These are phyloP conservation scores for Ammodytes marinus DNA, from an alignment of 2,113 vertebrate species.

Conservation along the genomic window DNA sequence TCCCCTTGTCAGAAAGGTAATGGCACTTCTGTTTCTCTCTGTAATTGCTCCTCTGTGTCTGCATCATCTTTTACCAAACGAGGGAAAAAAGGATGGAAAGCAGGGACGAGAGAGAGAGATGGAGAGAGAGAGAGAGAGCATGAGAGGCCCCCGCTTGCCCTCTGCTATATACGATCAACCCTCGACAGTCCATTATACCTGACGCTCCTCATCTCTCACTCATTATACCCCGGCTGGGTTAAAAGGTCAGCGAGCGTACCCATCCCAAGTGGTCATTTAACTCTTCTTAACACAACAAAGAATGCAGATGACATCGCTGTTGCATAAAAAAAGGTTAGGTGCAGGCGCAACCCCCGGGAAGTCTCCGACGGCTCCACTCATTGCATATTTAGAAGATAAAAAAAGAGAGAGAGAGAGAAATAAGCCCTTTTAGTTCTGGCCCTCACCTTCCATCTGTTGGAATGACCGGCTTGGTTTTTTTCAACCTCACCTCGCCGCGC, in stretches of 20 bases:
- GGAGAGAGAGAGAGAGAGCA: slow-evolving; percentile 17
- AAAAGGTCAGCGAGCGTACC: slow-evolving; percentile 77
- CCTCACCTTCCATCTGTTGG: slow-evolving; percentile 23
- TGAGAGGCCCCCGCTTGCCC: slow-evolving; percentile 56
- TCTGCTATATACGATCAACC: slow-evolving; percentile 69
- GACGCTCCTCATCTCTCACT: slow-evolving; percentile 82
- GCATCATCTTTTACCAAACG: slow-evolving; percentile 67
- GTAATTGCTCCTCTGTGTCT: slow-evolving; percentile 80
- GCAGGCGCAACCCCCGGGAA: slow-evolving; percentile 48
- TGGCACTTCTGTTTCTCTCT: slow-evolving; percentile 51
- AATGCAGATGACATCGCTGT: slow-evolving; percentile 81
- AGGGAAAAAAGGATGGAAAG: slow-evolving; percentile 39
- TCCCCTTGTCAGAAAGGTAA: slow-evolving; percentile 51
- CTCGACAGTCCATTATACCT: slow-evolving; percentile 81
- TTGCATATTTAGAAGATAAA: slow-evolving; percentile 61
- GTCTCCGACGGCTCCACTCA: slow-evolving; percentile 59
- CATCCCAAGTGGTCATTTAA: slow-evolving; percentile 85
- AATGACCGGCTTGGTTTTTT: slow-evolving; percentile 46
- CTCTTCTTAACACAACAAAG: slow-evolving; percentile 83
- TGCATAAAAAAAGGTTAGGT: slow-evolving; percentile 82
- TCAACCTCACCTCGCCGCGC: background rate
- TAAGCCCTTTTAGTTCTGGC: slow-evolving; percentile 38
- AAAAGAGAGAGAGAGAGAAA: slow-evolving; percentile 47
- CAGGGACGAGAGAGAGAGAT: slow-evolving; percentile 2
- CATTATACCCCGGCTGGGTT: slow-evolving; percentile 81